Conservation (phyloP, 2,888 invertebrate species). For the Pemphredon lugubris region DNA sequence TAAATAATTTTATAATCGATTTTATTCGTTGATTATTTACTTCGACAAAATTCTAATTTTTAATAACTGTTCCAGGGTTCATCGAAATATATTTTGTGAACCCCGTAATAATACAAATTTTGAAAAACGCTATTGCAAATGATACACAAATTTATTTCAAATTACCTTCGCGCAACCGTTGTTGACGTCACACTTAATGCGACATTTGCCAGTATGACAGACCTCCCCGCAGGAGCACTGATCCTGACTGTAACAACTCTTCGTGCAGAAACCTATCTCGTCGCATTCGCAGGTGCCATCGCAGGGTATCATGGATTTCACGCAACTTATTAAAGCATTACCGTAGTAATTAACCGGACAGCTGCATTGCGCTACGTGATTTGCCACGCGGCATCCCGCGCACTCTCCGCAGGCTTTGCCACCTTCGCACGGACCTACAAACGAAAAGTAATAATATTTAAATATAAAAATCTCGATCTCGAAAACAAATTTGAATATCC, state of each 20-base stretch:
- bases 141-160: too few relatives aligned
- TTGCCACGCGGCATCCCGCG: conserved; percentile 90
- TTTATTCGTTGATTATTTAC: too few relatives aligned
- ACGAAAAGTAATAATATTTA: too few relatives aligned
- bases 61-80: too few relatives aligned
- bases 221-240: conserved; percentile 92
- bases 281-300: conserved; percentile 91
- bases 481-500: too few relatives aligned
- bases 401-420: conserved; percentile 90
- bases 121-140: too few relatives aligned
- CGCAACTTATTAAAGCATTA: conserved; percentile 90
- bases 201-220: conserved; percentile 88
- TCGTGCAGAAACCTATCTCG: conserved; percentile 90
- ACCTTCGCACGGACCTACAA: conserved; percentile 89
- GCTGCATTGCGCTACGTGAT: conserved; percentile 93
- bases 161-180: conserved; percentile 85
- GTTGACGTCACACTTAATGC: conserved; percentile 86
- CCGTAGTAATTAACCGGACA: conserved; percentile 92
- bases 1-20: too few relatives aligned
- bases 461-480: too few relatives aligned
- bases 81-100: too few relatives aligned
- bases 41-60: too few relatives aligned
- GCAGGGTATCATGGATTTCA: conserved; percentile 87
- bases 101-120: too few relatives aligned
- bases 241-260: conserved; percentile 85